Evolutionary conservation across 2,797 vertebrate species (phyloP), one percentile per base, ranked within the genome.

Genomic region (Numenius phaeopus): DNA sequence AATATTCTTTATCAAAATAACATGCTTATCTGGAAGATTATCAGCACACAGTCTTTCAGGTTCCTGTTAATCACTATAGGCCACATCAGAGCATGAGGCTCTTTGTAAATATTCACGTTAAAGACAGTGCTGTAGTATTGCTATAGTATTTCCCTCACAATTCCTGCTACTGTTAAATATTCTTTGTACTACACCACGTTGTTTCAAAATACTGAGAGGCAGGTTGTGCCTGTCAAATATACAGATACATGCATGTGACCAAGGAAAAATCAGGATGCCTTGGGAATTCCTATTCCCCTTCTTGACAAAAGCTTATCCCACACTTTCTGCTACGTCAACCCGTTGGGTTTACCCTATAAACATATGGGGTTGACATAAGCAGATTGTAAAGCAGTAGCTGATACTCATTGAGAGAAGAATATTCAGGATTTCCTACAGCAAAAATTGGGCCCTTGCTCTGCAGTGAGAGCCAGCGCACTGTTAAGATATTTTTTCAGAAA

Each of bases 1-100:
- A 87, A 92, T 82, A 93, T 72, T 96, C 72, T 92, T 96, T 88
- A 97, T 86, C 70, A 94, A 96, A 98, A 97, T 95, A 87, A 88
- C 62, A 84, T 49, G 47, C 39, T 85, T 96, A 69, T 84, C 90
- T 97, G 40, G 37, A 83, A 79, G 47, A 59, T 71, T 89, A 94
- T 93, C 84, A 90, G 67, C 55, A 76, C 3, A 14, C 26, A 72
- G 50, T 32, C 47, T 42, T 84, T 69, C 89, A 88, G 46, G 83
- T 93, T 84, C 65, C 88, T 91, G 58, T 52, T 91, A 85, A 83
- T 96, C 65, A 90, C n/a, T 54, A 42, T 0, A 83, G 85, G 75
- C 83, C 75, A 70, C 39, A 50, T 6, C 22, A 55, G 54, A 84
- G 57, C 70, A 26, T 11, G 16, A 87, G 15, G 30, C 20, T 72